phyloP scores from a whole-genome alignment of 2,113 vertebrate genomes.

The Sciurus niger region DNA sequence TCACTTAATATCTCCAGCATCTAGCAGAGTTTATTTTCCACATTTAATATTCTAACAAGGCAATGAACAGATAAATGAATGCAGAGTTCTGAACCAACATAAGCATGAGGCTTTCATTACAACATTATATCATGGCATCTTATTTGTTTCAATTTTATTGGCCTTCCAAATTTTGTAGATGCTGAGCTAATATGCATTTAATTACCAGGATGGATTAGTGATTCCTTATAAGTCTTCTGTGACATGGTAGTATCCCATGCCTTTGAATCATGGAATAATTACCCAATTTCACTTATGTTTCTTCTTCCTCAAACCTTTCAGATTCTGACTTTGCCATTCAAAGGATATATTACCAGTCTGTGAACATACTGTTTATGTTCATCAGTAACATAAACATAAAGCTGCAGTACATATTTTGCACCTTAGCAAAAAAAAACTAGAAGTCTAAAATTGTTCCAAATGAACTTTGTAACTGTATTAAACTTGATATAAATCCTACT shows the following conservation, averaged over 20 bases:
- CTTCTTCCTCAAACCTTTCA: neutral
- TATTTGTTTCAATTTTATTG: conserved; percentile 10
- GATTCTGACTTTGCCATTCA: neutral
- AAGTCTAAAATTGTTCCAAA: conserved; percentile 60
- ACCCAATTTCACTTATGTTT: neutral
- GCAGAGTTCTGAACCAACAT: neutral
- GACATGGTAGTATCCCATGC: neutral
- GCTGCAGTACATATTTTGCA: neutral
- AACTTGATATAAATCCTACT: neutral
- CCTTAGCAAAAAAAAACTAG: neutral
- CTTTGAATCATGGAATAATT: neutral
- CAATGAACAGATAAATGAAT: neutral
- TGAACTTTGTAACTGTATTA: neutral
- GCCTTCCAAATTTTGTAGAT: neutral
- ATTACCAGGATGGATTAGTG: neutral
- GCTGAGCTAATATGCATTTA: neutral
- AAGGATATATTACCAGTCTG: neutral
- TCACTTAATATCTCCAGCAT: neutral
- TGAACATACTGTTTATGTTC: neutral
- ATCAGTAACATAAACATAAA: neutral
- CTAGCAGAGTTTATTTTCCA: neutral
- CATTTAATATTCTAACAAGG: neutral
- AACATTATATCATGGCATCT: neutral
- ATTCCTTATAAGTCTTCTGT: conserved; percentile 4
- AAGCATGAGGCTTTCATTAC: neutral